Evolutionary conservation across 2,797 vertebrate species (phyloP).

Genomic region (Notolepis coatsorum): DNA sequence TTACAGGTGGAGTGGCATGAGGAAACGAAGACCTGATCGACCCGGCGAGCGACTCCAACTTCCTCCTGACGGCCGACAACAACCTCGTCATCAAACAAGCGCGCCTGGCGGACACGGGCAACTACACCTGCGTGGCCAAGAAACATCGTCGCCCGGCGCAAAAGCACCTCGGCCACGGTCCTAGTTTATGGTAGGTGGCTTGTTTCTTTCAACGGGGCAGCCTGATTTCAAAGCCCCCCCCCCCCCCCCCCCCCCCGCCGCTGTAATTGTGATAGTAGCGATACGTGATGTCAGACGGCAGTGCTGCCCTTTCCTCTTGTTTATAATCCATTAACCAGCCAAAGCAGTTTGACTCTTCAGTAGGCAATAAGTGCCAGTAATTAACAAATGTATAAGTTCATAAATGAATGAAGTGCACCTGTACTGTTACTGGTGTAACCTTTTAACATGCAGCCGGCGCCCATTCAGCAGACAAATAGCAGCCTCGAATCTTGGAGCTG

Average conservation of each 20-base stretch:
- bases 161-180: conserved; percentile 91
- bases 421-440: conserved; percentile 57
- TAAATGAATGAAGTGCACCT: conserved; percentile 37
- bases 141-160: conserved; percentile 97
- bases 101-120: conserved; percentile 95
- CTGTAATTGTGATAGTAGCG: conserved; percentile 11
- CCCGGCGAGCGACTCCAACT: conserved; percentile 91
- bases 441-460: conserved; percentile 63
- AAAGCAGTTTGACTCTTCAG: no score
- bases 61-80: conserved; percentile 93
- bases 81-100: conserved; percentile 96
- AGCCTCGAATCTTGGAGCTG: conserved; percentile 45
- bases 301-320: no score
- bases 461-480: conserved; percentile 53
- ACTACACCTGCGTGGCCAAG: conserved; percentile 99
- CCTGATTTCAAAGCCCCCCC: conserved; percentile 17
- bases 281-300: no score
- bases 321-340: no score
- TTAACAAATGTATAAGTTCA: no score
- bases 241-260: no score
- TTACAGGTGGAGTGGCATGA: conserved; percentile 97
- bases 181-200: conserved; percentile 90
- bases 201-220: conserved; percentile 23
- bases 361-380: no score
- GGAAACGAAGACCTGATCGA: conserved; percentile 94